A percentile compares a stretch with the other conserved stretches of the same genome.
phyloP scores from a whole-genome alignment of 2,113 vertebrate genomes.

The Tenrec ecaudatus region DNA sequence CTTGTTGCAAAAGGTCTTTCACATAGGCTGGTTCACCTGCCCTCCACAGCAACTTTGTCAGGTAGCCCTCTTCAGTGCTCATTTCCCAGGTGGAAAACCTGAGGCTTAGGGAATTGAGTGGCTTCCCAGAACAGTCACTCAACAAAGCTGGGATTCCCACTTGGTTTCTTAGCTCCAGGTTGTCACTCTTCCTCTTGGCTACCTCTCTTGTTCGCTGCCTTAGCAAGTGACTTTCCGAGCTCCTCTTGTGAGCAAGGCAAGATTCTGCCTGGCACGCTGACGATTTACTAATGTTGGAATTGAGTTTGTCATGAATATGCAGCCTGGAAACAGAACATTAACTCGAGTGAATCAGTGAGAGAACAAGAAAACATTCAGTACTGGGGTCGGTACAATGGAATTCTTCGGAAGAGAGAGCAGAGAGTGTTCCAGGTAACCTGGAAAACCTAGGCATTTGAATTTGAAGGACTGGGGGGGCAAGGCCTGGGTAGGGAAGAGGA shows the following conservation, averaged over 20 bases:
- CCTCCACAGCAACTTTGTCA: not conserved
- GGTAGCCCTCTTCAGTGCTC: not conserved
- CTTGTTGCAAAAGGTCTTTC: slow-evolving; percentile 9
- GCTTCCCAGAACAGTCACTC: slow-evolving; percentile 12
- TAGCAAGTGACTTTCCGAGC: not conserved
- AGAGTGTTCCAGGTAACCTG: not conserved
- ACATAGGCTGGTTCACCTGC: not conserved
- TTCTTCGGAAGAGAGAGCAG: not conserved
- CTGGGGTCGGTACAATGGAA: not conserved
- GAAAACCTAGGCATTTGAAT: not conserved
- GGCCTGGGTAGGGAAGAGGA: not conserved
- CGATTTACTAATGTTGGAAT: not conserved
- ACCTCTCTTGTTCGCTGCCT: not conserved
- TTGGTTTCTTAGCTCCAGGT: not conserved
- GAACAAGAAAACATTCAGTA: not conserved
- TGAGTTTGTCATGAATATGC: not conserved
- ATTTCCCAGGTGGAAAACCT: not conserved
- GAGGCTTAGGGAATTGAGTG: not conserved
- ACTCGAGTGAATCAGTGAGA: not conserved
- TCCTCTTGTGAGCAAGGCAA: not conserved
- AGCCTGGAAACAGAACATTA: not conserved
- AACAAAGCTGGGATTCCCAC: not conserved
- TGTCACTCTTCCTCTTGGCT: not conserved
- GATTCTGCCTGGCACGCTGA: not conserved
- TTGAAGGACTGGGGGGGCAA: not conserved